Conservation (phyloP, 1,140 invertebrate genomes). For the Cotesia glomerata region DNA sequence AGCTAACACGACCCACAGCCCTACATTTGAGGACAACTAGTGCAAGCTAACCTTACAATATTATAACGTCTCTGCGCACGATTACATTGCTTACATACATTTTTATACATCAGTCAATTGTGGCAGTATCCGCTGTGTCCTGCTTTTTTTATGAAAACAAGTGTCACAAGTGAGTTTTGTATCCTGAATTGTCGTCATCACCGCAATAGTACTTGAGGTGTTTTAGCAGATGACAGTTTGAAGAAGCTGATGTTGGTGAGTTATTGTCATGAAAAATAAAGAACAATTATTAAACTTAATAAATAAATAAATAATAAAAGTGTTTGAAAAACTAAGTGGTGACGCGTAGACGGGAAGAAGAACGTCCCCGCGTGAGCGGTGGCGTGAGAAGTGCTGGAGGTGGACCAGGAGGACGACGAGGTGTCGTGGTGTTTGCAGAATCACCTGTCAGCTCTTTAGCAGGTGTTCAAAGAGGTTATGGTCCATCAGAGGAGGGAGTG, state of each 20-base stretch:
- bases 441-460: background rate
- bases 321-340: slow-evolving; percentile 21
- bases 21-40: slow-evolving; percentile 57
- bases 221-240: no score
- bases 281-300: no score
- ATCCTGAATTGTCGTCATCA: no score
- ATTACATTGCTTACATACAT: background rate
- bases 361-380: slow-evolving; percentile 37
- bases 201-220: no score
- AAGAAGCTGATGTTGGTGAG: no score
- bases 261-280: no score
- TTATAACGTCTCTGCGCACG: no score
- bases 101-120: no score
- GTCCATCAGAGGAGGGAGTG: slow-evolving; percentile 38
- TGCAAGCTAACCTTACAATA: slow-evolving; percentile 53
- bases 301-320: no score
- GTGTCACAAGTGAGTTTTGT: no score
- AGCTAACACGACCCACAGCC: slow-evolving; percentile 59
- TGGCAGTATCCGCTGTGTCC: background rate
- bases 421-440: slow-evolving; percentile 31
- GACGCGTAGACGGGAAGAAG: slow-evolving; percentile 33
- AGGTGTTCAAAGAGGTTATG: slow-evolving; percentile 18
- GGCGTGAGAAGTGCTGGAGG: background rate
- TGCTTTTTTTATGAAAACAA: no score
- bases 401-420: slow-evolving; percentile 30